Base-by-base conservation (phyloP, 92 coral and sea anemone species). In the Phenganax stokvisi region DNA sequence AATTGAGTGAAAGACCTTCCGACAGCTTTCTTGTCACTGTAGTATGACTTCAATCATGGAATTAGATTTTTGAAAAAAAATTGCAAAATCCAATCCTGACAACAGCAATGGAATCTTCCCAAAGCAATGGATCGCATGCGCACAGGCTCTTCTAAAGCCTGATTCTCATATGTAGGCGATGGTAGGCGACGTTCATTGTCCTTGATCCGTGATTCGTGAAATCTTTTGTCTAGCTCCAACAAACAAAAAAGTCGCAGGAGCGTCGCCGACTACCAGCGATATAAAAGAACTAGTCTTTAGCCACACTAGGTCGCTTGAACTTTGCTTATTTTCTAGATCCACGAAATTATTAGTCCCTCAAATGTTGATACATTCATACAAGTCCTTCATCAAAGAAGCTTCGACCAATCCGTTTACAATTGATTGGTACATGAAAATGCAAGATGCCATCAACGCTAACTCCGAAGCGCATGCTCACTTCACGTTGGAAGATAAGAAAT, bases 371-470 rank as follows among this genome's bases (percentile, higher is more conserved):
- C 83, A 64, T 54, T 79, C 83, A 10, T 52, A 79, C 61, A 79
- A 79, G 53, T 53, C 73, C 9, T 79, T 96, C 70, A 94, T 96
- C 29, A 97, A 96, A 84, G 91, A 97, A 56, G 99, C 99, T 4
- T 96, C 99, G 0, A 96, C 91, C 0, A 97, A 90, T 75, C 99
- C 99, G 10, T 96, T 96, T 75, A 96, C 99, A 17, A 96, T 96
- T 12, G 99, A 92, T 57, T 96, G 99, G 99, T 96, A 96, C 85
- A 96, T 96, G 99, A 96, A 96, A 84, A 96, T 92, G 99, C 91
- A 93, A 25, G 97, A 96, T 76, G 92, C 92, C 74, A 91, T 97
- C 66, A 97, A 96, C 55, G 84, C 91, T 61, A 96, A 96, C 85
- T 92, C 91, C 83, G 94, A 96, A 29, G 80, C 92, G 69, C 96